Evolutionary conservation across 2,113 vertebrate genomes (phyloP).

Genomic region (Psettodes erumei): DNA sequence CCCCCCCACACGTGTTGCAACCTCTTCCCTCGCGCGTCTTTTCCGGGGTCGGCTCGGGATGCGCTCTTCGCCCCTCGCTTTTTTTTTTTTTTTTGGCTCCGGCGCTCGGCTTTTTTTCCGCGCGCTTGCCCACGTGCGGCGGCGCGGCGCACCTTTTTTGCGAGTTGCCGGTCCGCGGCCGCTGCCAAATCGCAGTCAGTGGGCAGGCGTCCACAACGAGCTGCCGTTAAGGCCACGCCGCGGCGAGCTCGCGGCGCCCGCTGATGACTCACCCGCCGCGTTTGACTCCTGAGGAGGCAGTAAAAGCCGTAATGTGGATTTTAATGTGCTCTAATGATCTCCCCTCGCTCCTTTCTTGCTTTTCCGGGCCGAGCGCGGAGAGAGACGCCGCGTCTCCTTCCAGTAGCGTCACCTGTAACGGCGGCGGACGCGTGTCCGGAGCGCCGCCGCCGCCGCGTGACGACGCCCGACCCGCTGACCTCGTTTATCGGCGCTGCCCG

Average conservation of each 20-base stretch:
- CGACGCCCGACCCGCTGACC: constrained; percentile 73
- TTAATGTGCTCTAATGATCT: constrained; percentile 80
- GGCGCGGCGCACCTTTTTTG: constrained; percentile 54
- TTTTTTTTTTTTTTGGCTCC: constrained; percentile 49
- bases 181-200: constrained; percentile 69
- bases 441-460: too few species aligned
- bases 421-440: too few species aligned
- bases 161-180: constrained; percentile 39
- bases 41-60: constrained; percentile 49
- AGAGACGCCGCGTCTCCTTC: constrained; percentile 7
- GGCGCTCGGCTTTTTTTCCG: constrained; percentile 15
- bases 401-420: constrained; percentile 69
- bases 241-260: constrained; percentile 35
- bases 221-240: constrained; percentile 55
- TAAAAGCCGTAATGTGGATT: constrained; percentile 79
- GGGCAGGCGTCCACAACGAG: constrained; percentile 66
- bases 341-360: constrained; percentile 40
- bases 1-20: constrained; percentile 48
- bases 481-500: constrained; percentile 42
- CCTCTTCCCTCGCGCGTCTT: constrained; percentile 37
- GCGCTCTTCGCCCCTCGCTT: constrained; percentile 34
- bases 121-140: constrained; percentile 60
- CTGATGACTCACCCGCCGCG: constrained; percentile 69
- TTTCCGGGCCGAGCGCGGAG: not conserved
- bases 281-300: constrained; percentile 70